phyloP scores from a whole-genome alignment of 2,113 vertebrate genomes.

The Xenotilapia flavipinnis region DNA sequence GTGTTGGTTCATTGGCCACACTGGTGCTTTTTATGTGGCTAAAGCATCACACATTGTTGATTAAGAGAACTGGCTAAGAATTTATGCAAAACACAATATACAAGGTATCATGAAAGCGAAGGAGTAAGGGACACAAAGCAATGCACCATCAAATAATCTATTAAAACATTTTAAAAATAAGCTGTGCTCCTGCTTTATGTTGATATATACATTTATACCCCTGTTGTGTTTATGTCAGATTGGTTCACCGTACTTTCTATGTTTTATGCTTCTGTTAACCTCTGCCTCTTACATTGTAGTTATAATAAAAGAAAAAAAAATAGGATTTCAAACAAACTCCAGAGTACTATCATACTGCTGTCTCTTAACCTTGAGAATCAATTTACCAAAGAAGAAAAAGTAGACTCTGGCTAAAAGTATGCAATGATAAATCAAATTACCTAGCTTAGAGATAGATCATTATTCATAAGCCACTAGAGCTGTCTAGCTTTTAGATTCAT shows the following conservation, averaged over 20 bases:
- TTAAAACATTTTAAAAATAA: slow-evolving; percentile 9
- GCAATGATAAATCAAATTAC: slow-evolving; percentile 58
- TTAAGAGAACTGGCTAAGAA: slow-evolving; percentile 18
- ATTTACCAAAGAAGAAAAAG: slow-evolving; percentile 45
- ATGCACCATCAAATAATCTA: background rate
- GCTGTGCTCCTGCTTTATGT: slow-evolving; percentile 10
- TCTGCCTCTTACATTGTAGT: background rate
- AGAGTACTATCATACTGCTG: slow-evolving; percentile 14
- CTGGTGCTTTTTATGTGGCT: background rate
- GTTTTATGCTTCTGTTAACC: background rate
- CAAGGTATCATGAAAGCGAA: background rate
- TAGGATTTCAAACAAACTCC: background rate
- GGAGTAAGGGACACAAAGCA: slow-evolving; percentile 25
- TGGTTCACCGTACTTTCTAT: background rate
- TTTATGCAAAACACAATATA: background rate
- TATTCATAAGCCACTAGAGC: slow-evolving; percentile 47
- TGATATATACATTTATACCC: background rate
- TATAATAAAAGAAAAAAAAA: slow-evolving; percentile 9
- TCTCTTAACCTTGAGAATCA: slow-evolving; percentile 42
- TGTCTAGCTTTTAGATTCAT: slow-evolving; percentile 47
- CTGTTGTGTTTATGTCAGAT: background rate
- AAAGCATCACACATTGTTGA: background rate
- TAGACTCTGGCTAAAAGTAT: slow-evolving; percentile 22
- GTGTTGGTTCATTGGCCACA: background rate
- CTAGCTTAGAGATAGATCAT: slow-evolving; percentile 50